Evolutionary conservation across 2,888 invertebrate species (phyloP), one percentile per base, ranked within the genome.

Genomic region (Chorisops tibialis): DNA sequence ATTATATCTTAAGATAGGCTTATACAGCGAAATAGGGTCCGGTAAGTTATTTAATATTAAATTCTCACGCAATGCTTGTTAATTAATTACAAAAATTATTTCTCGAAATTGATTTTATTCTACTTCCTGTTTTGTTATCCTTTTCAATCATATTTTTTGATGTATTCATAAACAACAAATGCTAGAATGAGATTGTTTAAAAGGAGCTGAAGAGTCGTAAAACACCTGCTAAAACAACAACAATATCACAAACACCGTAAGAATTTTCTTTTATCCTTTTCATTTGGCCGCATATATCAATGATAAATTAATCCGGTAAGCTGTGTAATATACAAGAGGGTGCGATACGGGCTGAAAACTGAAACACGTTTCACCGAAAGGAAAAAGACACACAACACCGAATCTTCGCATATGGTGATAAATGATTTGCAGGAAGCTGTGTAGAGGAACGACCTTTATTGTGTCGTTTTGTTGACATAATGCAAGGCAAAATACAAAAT

Each of bases 301-400:
- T 54, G 52, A 54, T 54, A 39, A 54, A 54, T 54, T 54, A n/a
- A 39, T 41, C 21, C 52, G 52, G 52, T 54, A 21, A 54, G 22
- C 39, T 54, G 18, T 22, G 41, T 14, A 51, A 39, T 39, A n/a
- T n/a, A 19, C 14, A 7, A 54, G 21, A 54, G 52, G 41, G 39
- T 39, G 50, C 12, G 48, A 48, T 48, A n/a, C 48, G n/a, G n/a
- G n/a, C 9, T 9, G 30, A 30, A 30, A 2, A 30, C 9, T 30
- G 9, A 5, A 30, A 30, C 30, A n/a, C n/a, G n/a, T n/a, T n/a
- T n/a, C 30, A 5, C 30, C 30, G 30, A 9, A 9, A 30, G 30
- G 9, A 30, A 30, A 9, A 30, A 30, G 7, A 30, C n/a, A n/a
- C n/a, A n/a, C n/a, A n/a, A n/a, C n/a, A n/a, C n/a, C n/a, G n/a